Percentiles rank a stretch among this genome's conserved stretches.
Conservation (phyloP, 2,888 invertebrate species). For the Osmoderma eremita region DNA sequence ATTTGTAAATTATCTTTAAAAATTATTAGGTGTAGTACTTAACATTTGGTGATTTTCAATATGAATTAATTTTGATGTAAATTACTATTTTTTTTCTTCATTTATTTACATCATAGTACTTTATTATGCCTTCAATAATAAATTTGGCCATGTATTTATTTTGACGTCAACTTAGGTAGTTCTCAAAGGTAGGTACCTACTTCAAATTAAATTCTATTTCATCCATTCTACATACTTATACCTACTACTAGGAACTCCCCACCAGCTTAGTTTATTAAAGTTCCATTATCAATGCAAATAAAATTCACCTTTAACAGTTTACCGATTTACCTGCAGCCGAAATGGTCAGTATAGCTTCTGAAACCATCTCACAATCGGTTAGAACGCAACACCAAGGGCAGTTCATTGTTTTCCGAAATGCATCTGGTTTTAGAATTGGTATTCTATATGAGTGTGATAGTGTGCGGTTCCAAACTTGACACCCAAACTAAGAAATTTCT, state of each 20-base stretch:
- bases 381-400: not conserved
- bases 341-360: slow-evolving; percentile 13
- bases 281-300: slow-evolving; percentile 32
- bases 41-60: too few relatives aligned
- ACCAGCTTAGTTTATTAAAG: slow-evolving; percentile 17
- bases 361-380: slow-evolving; percentile 1
- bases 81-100: too few relatives aligned
- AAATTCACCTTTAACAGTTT: slow-evolving; percentile 22
- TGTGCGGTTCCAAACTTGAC: not conserved
- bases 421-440: not conserved
- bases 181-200: too few relatives aligned
- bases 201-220: too few relatives aligned
- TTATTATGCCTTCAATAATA: too few relatives aligned
- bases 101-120: too few relatives aligned
- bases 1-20: too few relatives aligned
- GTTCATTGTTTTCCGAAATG: not conserved
- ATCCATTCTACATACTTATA: not conserved
- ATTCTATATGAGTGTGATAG: not conserved
- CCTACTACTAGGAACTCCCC: not conserved
- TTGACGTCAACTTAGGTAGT: too few relatives aligned
- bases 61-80: too few relatives aligned
- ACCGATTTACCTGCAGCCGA: slow-evolving; percentile 27
- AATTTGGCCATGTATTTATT: too few relatives aligned
- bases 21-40: too few relatives aligned
- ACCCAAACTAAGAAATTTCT: not conserved